phyloP scores from a whole-genome alignment of 2,113 vertebrate species.

The Callaeas wilsoni region DNA sequence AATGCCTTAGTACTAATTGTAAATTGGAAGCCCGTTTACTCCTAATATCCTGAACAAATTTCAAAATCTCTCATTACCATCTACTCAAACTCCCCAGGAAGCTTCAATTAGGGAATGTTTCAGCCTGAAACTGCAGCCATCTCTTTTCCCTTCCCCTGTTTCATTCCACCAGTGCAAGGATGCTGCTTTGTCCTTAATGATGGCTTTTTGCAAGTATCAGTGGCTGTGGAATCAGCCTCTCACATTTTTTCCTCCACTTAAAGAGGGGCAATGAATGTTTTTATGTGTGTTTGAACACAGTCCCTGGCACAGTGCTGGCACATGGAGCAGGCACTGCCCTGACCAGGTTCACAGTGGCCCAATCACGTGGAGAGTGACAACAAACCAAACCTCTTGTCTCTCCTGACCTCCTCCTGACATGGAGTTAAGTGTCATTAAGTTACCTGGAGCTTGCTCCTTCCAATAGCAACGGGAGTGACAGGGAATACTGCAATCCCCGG shows the following conservation, averaged over 20 bases:
- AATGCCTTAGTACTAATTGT: neutral
- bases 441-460: neutral
- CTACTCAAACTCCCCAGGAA: neutral
- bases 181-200: neutral
- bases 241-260: neutral
- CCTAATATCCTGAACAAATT: neutral
- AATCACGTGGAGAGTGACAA: neutral
- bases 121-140: neutral
- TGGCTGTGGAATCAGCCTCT: neutral
- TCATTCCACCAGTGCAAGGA: neutral
- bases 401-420: neutral
- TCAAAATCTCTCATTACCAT: neutral
- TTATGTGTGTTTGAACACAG: neutral
- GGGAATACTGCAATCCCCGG: neutral
- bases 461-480: neutral
- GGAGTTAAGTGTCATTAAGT: neutral
- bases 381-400: neutral
- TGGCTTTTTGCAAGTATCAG: neutral
- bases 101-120: neutral
- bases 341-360: neutral
- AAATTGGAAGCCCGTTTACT: neutral
- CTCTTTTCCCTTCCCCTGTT: accelerated
- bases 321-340: neutral
- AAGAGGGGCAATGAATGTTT: neutral
- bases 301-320: neutral